Evolutionary conservation across 2,113 vertebrate species (phyloP).

Genomic region (Danio rerio): GRCz12tu NC_133199.1:12071501-12072000

Average conservation of each 20-base stretch:
- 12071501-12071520: neutral
- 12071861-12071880: slow-evolving; percentile 56
- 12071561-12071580: slow-evolving; percentile 44
- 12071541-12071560: neutral
- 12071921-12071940: slow-evolving; percentile 82
- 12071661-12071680: slow-evolving; percentile 67
- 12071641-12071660: slow-evolving; percentile 83
- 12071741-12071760: slow-evolving; percentile 85
- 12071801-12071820: slow-evolving; percentile 85
- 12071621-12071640: slow-evolving; percentile 74
- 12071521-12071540: neutral
- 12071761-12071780: slow-evolving; percentile 85
- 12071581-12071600: slow-evolving; percentile 26
- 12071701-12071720: slow-evolving; percentile 69
- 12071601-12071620: slow-evolving; percentile 65
- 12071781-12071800: slow-evolving; percentile 84
- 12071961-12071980: slow-evolving; percentile 15
- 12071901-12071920: slow-evolving; percentile 81
- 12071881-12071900: slow-evolving; percentile 79
- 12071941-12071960: slow-evolving; percentile 70
- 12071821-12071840: slow-evolving; percentile 61
- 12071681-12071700: slow-evolving; percentile 64
- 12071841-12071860: slow-evolving; percentile 51
- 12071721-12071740: slow-evolving; percentile 81
- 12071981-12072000: slow-evolving; percentile 33